phyloP scores from a whole-genome alignment of 2,797 vertebrate genomes.

The Triplophysa yarkandensis region DNA sequence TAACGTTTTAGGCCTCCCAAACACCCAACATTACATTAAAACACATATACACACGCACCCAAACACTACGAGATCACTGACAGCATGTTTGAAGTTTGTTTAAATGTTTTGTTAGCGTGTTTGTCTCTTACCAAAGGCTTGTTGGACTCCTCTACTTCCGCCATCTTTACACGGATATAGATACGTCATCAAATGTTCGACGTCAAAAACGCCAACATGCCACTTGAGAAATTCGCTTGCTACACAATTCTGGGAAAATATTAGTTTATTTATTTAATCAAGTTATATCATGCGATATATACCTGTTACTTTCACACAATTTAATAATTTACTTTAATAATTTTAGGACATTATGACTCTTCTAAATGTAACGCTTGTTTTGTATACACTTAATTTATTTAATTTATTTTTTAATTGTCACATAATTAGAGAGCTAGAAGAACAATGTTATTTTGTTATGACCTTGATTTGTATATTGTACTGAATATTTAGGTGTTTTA shows the following conservation, averaged over 20 bases:
- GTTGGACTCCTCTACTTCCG: constrained; percentile 72
- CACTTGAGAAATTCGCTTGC: background rate
- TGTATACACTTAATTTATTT: no score
- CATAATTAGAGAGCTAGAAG: no score
- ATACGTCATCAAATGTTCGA: constrained; percentile 46
- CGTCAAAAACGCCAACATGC: constrained; percentile 40
- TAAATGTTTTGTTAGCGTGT: background rate
- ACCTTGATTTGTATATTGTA: no score
- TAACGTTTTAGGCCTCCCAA: background rate
- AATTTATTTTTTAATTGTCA: no score
- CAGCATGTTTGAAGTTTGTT: background rate
- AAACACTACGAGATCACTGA: background rate
- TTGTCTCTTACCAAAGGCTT: constrained; percentile 67
- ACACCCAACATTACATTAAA: background rate
- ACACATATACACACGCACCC: background rate
- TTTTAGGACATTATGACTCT: no score
- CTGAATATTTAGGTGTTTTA: no score
- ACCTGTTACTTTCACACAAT: no score
- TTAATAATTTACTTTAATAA: no score
- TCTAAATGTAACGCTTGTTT: no score
- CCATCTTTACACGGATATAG: constrained; percentile 69
- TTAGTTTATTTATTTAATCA: background rate
- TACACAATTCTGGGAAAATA: no score
- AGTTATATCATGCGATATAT: no score
- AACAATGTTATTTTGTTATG: no score